These are phyloP conservation scores for Pharmacophagus antenor DNA, from an alignment of 2,888 invertebrate species.

Conservation along the genomic window DNA sequence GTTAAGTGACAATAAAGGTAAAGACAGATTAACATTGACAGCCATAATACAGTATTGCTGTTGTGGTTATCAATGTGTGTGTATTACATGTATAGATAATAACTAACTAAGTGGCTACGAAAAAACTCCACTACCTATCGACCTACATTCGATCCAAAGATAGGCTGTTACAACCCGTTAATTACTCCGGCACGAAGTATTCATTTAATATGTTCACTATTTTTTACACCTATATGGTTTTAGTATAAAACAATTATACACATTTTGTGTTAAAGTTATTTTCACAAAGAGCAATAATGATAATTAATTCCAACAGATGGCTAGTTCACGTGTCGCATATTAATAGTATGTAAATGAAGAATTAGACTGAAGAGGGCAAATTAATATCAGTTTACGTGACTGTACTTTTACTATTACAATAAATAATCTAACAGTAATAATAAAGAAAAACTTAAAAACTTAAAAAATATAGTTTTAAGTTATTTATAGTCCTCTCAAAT, in stretches of 20 bases:
- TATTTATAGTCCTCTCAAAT: no score
- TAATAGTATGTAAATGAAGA: slow-evolving; percentile 16
- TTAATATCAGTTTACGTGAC: background rate
- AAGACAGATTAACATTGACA: background rate
- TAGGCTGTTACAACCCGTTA: no score
- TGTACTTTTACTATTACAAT: background rate
- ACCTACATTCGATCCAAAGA: no score
- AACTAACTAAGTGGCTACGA: background rate
- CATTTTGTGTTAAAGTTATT: background rate
- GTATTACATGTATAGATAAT: background rate
- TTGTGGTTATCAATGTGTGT: background rate
- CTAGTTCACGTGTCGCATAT: slow-evolving; percentile 7
- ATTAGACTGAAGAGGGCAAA: background rate
- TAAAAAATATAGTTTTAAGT: no score
- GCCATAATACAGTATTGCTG: background rate
- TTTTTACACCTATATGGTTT: background rate
- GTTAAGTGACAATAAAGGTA: background rate
- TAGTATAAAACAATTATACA: background rate
- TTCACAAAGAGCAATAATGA: background rate
- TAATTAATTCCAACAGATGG: slow-evolving; percentile 7
- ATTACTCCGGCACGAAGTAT: no score
- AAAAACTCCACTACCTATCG: background rate
- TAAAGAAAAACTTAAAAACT: no score
- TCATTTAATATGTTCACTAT: background rate
- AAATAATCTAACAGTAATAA: background rate